Base-by-base conservation (phyloP, 2,113 vertebrate species). In the Microcebus griseorufus region DNA sequence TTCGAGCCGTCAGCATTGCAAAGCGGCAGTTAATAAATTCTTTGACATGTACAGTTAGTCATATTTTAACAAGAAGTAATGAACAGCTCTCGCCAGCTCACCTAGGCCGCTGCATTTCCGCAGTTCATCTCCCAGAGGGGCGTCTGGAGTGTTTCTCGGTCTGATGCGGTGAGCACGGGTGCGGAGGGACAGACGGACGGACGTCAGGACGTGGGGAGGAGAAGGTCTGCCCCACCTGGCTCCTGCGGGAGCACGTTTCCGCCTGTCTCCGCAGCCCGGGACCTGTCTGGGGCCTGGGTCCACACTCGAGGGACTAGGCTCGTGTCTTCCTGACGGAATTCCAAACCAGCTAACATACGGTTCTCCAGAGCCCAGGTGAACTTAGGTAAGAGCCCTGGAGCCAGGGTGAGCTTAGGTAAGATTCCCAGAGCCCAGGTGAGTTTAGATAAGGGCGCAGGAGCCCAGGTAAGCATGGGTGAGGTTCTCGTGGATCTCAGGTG, bases 11-110 rank as follows among this genome's bases (percentile, higher is more conserved):
- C 96, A 89, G 92, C 79, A 17, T 0, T 0, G 78, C 60, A 93
- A 97, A 97, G 96, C 82, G 85, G 93, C 95, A 89, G 95, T 98
- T 98, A 98, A 98, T 98, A 98, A 98, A 98, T 98, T 97, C 98
- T 91, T 91, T 60, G 95, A 90, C 9, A 0, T 80, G 94, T 83
- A 84, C 96, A 37, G 95, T 97, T 83, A 69, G 86, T 95, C 95
- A 69, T 81, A 96, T 97, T 98, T 96, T 96, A 98, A 97, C 88
- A n/a, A 94, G 95, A 93, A 37, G 25, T 90, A 96, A 95, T 76
- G 91, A 98, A 69, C 97, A 53, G 94, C 96, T 96, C 93, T 76
- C 96, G 95, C 93, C 95, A 72, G 87, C 92, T 97, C 97, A 96
- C 96, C 97, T 96, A 67, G 94, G 83, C 84, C 53, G 13, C 85